These are phyloP conservation scores for Momotus momota DNA, from an alignment of 2,797 vertebrate species.

Conservation along the genomic window DNA sequence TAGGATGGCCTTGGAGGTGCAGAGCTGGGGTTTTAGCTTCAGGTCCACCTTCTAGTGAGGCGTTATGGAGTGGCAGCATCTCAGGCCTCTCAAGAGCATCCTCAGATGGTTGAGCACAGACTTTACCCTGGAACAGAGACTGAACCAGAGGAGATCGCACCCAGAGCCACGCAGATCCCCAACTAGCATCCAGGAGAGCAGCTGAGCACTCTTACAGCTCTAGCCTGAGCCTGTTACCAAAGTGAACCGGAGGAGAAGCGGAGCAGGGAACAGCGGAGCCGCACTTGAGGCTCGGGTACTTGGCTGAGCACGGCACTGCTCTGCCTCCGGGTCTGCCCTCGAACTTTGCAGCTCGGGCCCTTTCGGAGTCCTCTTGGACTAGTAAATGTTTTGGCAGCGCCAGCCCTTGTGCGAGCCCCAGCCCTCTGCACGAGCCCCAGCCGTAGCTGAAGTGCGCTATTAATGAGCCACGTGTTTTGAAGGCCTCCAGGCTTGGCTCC, in stretches of 20 bases:
- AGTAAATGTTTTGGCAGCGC: neutral
- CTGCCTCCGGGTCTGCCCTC: neutral
- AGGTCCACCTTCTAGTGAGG: neutral
- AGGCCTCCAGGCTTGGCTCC: slow-evolving; percentile 45
- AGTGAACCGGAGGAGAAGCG: neutral
- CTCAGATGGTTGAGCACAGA: neutral
- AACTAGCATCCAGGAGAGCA: neutral
- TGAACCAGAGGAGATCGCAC: neutral
- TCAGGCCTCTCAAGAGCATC: neutral
- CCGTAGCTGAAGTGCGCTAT: neutral
- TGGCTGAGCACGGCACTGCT: neutral
- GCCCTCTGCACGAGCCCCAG: too few relatives aligned
- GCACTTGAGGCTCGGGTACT: neutral
- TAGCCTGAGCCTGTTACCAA: neutral
- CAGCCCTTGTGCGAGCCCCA: neutral
- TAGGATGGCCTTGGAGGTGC: neutral
- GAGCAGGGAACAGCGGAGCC: neutral
- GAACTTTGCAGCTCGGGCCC: neutral
- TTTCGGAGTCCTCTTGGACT: neutral
- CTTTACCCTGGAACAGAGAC: neutral
- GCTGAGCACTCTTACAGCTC: neutral
- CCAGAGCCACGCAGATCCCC: neutral
- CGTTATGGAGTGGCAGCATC: neutral
- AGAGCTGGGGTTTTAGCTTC: neutral
- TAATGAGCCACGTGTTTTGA: neutral